A percentile compares a stretch with the other conserved stretches of the same genome.
Evolutionary conservation across 2,888 invertebrate species (phyloP).

Genomic region (Abscondita cerata): DNA sequence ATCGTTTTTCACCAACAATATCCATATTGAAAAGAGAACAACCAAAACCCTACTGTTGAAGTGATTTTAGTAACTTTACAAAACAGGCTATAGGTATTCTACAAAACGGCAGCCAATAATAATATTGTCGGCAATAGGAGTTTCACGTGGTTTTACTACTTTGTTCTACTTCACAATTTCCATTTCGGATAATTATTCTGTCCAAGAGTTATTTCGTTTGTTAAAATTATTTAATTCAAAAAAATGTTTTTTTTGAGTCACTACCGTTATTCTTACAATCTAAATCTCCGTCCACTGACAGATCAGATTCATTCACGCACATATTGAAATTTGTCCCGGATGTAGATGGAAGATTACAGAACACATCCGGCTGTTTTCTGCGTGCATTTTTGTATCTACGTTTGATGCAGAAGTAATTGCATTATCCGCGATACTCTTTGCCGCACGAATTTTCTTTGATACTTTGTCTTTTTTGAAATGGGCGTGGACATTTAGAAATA

Average conservation of each 20-base stretch:
- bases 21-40: too few relatives aligned
- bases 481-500: too few relatives aligned
- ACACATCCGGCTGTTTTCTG: too few relatives aligned
- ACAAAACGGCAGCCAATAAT: background rate
- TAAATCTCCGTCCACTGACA: too few relatives aligned
- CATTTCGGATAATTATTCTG: background rate
- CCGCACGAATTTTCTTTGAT: slow-evolving; percentile 2
- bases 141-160: background rate
- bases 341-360: too few relatives aligned
- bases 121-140: background rate
- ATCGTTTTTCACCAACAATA: too few relatives aligned
- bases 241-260: background rate
- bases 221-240: background rate
- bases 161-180: background rate
- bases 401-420: too few relatives aligned
- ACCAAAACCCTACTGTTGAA: background rate
- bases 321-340: too few relatives aligned
- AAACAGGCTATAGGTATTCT: background rate
- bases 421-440: background rate
- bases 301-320: too few relatives aligned
- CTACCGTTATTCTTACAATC: too few relatives aligned
- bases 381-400: too few relatives aligned
- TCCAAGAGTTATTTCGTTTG: background rate
- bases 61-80: background rate
- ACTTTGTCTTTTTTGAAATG: too few relatives aligned